Evolutionary conservation across 2,888 invertebrate genomes (phyloP).

Genomic region (Junonia oenone): DNA sequence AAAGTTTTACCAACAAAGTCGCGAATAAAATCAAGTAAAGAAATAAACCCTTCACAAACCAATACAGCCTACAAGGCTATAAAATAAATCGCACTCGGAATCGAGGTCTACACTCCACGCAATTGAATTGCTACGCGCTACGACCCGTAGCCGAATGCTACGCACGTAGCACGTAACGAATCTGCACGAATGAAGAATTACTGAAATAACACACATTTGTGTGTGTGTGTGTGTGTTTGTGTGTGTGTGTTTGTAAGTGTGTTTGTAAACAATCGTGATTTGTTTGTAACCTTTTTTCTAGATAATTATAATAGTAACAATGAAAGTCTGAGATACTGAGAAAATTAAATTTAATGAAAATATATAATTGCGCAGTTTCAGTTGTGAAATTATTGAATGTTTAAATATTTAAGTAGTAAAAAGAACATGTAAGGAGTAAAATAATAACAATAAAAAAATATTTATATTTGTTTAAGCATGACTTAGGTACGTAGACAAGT

Average conservation of each 20-base stretch:
- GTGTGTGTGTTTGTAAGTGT: background rate
- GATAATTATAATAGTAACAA: too few species aligned
- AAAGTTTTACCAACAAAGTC: background rate
- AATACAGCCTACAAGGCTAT: background rate
- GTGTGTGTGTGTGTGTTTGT: background rate
- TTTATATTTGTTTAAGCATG: too few species aligned
- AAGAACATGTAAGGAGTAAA: too few species aligned
- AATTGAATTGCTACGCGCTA: conserved; percentile 10
- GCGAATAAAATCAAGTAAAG: background rate
- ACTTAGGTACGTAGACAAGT: too few species aligned
- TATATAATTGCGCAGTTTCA: too few species aligned
- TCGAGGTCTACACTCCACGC: background rate
- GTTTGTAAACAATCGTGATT: background rate
- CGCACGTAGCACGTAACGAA: conserved; percentile 11
- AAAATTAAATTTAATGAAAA: too few species aligned
- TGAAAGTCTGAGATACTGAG: too few species aligned
- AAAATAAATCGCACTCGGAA: background rate
- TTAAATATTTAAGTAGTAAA: too few species aligned
- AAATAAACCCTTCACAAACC: background rate
- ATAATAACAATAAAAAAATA: too few species aligned
- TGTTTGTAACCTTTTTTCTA: too few species aligned
- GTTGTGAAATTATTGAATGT: too few species aligned
- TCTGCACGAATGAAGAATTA: background rate
- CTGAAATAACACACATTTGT: background rate
- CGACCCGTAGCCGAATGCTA: conserved; percentile 11